Conservation (phyloP, 2,113 vertebrate species). For the cat (Felis catus) region F.catus_Fca126_mat1.0 CM031424.1:68176001-68176500, state of each 20-base stretch:
- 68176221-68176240: background rate
- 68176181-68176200: background rate
- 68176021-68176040: background rate
- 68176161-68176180: background rate
- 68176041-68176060: background rate
- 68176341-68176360: background rate
- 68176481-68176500: background rate
- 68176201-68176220: background rate
- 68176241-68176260: background rate
- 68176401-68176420: background rate
- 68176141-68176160: background rate
- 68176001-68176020: constrained; percentile 34
- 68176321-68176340: background rate
- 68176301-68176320: background rate
- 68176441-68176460: background rate
- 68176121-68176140: background rate
- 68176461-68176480: background rate
- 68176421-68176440: background rate
- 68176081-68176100: background rate
- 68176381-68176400: background rate
- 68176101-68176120: background rate
- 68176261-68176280: background rate
- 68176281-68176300: background rate
- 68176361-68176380: background rate
- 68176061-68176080: background rate